Percentiles rank a stretch among this genome's conserved stretches.
Evolutionary conservation across 92 coral and sea anemone genomes (phyloP).

Genomic region (Phenganax stokvisi): DNA sequence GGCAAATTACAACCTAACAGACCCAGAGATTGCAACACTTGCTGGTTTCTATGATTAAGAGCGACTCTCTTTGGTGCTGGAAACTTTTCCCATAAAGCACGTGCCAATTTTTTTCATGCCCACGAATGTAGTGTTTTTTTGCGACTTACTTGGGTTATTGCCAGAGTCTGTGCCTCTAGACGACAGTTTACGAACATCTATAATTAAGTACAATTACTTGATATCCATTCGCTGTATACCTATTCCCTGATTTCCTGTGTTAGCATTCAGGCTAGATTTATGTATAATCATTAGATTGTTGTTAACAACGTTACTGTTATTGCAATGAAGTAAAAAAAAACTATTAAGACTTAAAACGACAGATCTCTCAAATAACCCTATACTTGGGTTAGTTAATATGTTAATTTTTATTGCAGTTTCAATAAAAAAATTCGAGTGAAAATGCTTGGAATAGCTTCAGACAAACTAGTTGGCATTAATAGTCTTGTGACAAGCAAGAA

Average conservation of each 20-base stretch:
- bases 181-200: no score
- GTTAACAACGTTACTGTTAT: no score
- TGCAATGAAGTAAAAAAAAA: background rate
- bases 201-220: no score
- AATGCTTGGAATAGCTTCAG: no score
- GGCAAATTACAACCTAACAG: background rate
- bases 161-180: background rate
- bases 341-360: no score
- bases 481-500: no score
- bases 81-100: background rate
- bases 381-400: background rate
- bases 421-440: no score
- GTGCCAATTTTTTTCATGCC: background rate
- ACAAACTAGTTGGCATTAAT: no score
- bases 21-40: conserved; percentile 12
- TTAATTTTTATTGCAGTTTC: background rate
- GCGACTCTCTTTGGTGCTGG: background rate
- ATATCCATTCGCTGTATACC: no score
- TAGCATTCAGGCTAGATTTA: background rate
- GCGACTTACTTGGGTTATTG: background rate
- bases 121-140: conserved; percentile 5
- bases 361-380: background rate
- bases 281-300: background rate
- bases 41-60: background rate
- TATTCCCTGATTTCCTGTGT: no score